Percentiles rank a stretch among this genome's conserved stretches.
These are phyloP conservation scores for Lepidochrysops patricia DNA, from an alignment of 2,888 invertebrate genomes.

Conservation along the genomic window DNA sequence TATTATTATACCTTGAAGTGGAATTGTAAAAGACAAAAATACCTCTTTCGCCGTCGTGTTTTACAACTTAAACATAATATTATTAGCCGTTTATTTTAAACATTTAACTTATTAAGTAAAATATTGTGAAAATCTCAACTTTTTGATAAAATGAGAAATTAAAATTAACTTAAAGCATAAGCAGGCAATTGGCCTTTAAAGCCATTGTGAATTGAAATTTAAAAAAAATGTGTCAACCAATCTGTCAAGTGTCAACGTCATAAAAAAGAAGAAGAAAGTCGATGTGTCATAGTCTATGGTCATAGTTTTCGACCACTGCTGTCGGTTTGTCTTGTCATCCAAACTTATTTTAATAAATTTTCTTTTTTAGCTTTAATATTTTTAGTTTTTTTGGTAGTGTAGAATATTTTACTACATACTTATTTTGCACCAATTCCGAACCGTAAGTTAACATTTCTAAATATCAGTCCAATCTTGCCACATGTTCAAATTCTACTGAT, in stretches of 20 bases:
- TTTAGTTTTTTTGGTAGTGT: neutral
- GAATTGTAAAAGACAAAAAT: too few relatives aligned
- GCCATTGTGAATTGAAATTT: too few relatives aligned
- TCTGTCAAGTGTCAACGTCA: constrained; percentile 14
- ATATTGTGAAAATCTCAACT: too few relatives aligned
- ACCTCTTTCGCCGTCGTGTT: too few relatives aligned
- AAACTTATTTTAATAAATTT: constrained; percentile 16
- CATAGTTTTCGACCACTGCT: constrained; percentile 17
- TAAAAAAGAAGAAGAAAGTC: neutral
- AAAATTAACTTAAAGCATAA: too few relatives aligned
- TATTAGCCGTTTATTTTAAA: too few relatives aligned
- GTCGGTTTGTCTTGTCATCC: constrained; percentile 14
- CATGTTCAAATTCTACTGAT: constrained; percentile 36
- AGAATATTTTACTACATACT: neutral
- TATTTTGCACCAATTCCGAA: constrained; percentile 17
- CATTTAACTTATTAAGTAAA: too few relatives aligned
- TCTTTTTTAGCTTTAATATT: neutral
- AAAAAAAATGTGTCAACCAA: neutral
- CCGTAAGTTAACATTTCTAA: neutral
- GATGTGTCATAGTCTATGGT: too few relatives aligned
- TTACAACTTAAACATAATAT: too few relatives aligned
- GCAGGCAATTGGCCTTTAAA: too few relatives aligned
- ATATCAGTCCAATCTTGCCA: constrained; percentile 28
- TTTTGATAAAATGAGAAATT: too few relatives aligned
- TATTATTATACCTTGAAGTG: neutral